Base-by-base conservation (phyloP, 2,113 vertebrate genomes). In the Silurus glanis region DNA sequence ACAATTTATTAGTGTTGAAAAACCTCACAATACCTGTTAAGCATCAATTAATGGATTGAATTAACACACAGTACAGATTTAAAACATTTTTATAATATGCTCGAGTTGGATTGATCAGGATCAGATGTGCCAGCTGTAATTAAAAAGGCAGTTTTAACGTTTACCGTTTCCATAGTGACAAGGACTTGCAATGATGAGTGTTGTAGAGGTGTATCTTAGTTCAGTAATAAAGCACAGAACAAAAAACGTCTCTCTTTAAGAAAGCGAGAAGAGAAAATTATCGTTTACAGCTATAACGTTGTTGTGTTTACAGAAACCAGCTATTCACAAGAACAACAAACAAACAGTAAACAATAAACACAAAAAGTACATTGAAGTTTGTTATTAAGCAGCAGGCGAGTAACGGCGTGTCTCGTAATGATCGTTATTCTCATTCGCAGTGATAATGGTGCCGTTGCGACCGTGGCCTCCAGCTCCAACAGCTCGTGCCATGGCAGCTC, bases 401-500 rank as follows among this genome's bases (percentile, higher is more conserved):
- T 45, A 72, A 69, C 49, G 9, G 66, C n/a, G 21, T 80, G 62
- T 16, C 8, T 72, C 17, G 2, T 37, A 2, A 1, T 37, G 37
- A 25, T 21, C 16, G 64, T 5, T 78, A 1, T 25, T 5, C 5
- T 45, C 21, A 25, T 86, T 9, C 5, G 9, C 49, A 98, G 97
- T 91, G 97, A 98, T 74, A 96, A 96, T 0, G 96, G 96, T 83
- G 95, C 96, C 1, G 97, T 97, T 2, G 96, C 96, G 62, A 96
- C 96, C 88, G 95, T 97, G 93, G 97, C 96, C 69, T 98, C 97
- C 69, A 99, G 97, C 93, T 99, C 97, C 49, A 98, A 97, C 5
- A 97, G 97, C 91, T 98, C 98, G 84, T 97, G 98, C 93, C 97
- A 98, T 93, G 97, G 97, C 25, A 96, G 97, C 89, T 99, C 97